Evolutionary conservation across 2,888 invertebrate genomes (phyloP).

Genomic region (Nebria salina): DNA sequence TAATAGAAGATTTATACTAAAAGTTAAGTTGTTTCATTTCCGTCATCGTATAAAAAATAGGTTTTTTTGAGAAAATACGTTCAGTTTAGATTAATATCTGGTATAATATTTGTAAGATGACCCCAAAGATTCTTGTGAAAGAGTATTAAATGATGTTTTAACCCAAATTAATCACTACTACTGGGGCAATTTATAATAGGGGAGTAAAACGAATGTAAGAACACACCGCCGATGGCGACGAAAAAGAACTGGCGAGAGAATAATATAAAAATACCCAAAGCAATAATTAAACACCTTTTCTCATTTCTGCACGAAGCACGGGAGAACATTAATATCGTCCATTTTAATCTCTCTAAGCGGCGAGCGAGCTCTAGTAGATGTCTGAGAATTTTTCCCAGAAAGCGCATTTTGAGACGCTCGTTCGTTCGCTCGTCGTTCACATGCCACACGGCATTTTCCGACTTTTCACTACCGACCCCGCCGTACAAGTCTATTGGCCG

Average conservation of each 20-base stretch:
- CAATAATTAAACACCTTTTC: conserved; percentile 22
- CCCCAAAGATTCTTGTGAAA: not conserved
- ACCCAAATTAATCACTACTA: not conserved
- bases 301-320: conserved; percentile 20
- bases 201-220: not conserved
- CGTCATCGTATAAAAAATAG: too few relatives aligned
- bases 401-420: not conserved
- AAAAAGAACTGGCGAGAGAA: not conserved
- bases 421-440: not conserved
- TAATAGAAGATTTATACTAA: too few relatives aligned
- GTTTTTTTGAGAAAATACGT: too few relatives aligned
- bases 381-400: conserved; percentile 29
- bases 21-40: too few relatives aligned
- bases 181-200: not conserved
- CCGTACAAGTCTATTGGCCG: not conserved
- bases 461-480: not conserved
- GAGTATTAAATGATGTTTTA: not conserved
- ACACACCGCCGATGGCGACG: not conserved
- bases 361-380: conserved; percentile 14
- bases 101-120: not conserved
- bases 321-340: conserved; percentile 29
- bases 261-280: conserved; percentile 1
- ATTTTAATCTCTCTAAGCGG: conserved; percentile 31
- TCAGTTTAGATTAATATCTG: not conserved
- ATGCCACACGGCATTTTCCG: not conserved